phyloP scores from a whole-genome alignment of 2,113 vertebrate species.

The Agelaius tricolor region DNA sequence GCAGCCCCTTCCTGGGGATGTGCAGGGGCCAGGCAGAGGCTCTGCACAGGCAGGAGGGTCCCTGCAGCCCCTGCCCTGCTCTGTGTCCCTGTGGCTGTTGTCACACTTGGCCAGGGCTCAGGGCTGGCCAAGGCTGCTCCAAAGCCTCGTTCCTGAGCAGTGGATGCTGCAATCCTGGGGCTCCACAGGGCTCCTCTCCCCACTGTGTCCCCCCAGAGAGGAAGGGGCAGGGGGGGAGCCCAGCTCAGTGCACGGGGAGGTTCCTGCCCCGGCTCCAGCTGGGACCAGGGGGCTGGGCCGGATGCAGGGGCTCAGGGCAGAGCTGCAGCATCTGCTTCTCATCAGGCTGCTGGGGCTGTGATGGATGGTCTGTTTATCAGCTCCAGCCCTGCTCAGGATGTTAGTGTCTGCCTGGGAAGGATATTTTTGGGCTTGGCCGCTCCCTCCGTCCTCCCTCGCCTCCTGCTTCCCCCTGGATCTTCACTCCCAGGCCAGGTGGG shows the following conservation, averaged over 20 bases:
- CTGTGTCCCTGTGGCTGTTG: not conserved
- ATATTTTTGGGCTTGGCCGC: not conserved
- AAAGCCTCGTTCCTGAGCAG: not conserved
- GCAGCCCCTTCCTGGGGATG: rapidly evolving
- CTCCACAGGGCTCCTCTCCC: not conserved
- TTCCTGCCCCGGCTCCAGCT: not conserved
- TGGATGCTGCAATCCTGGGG: rapidly evolving
- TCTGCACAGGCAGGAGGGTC: not conserved
- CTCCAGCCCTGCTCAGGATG: slow-evolving; percentile 73
- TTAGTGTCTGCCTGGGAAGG: slow-evolving; percentile 49
- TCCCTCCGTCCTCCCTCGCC: not conserved
- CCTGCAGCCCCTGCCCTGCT: not conserved
- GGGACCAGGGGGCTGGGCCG: not conserved
- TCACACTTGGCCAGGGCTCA: not conserved
- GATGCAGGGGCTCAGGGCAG: slow-evolving; percentile 40
- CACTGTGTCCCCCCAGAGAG: not conserved
- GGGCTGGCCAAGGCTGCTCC: not conserved
- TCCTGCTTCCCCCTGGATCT: not conserved
- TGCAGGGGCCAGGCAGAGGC: not conserved
- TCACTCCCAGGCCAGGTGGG: not conserved
- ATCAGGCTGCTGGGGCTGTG: slow-evolving; percentile 62
- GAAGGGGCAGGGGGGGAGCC: rapidly evolving
- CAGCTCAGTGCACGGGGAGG: not conserved
- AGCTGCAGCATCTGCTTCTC: slow-evolving; percentile 72
- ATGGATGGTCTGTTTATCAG: slow-evolving; percentile 67